A percentile compares a stretch with the other conserved stretches of the same genome.
phyloP scores from a whole-genome alignment of 2,113 vertebrate species.

The Callospermophilus lateralis region DNA sequence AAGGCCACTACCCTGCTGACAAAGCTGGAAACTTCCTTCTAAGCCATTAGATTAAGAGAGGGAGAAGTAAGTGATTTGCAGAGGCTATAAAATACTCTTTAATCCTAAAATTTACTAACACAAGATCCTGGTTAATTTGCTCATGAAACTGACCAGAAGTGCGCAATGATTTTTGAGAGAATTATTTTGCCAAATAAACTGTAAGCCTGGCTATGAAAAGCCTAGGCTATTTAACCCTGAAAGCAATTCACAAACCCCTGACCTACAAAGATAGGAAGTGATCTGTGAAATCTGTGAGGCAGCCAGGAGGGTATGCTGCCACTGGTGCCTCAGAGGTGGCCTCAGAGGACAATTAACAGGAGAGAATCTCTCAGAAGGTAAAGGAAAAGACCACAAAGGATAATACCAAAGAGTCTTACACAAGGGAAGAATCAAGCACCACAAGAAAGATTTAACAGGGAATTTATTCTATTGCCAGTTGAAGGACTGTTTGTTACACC shows the following conservation, averaged over 20 bases:
- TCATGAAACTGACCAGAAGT: neutral
- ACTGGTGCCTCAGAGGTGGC: neutral
- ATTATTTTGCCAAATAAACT: neutral
- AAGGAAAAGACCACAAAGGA: neutral
- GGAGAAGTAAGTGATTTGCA: neutral
- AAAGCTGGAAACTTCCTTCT: neutral
- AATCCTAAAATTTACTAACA: neutral
- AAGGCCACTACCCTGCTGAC: neutral
- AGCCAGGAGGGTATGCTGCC: neutral
- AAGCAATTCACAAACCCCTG: neutral
- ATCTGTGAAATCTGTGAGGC: neutral
- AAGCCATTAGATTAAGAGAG: conserved; percentile 14
- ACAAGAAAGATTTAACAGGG: neutral
- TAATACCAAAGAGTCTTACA: neutral
- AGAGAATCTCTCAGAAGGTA: neutral
- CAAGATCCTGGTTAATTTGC: neutral
- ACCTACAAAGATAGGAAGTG: neutral
- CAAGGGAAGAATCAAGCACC: neutral
- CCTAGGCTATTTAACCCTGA: neutral
- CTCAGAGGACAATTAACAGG: neutral
- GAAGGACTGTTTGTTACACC: neutral
- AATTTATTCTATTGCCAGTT: neutral
- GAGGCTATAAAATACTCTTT: neutral
- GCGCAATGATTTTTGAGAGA: neutral
- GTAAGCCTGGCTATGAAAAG: neutral